These are phyloP conservation scores for Platerodrilus igneus DNA, from an alignment of 2,888 invertebrate genomes.

Conservation along the genomic window DNA sequence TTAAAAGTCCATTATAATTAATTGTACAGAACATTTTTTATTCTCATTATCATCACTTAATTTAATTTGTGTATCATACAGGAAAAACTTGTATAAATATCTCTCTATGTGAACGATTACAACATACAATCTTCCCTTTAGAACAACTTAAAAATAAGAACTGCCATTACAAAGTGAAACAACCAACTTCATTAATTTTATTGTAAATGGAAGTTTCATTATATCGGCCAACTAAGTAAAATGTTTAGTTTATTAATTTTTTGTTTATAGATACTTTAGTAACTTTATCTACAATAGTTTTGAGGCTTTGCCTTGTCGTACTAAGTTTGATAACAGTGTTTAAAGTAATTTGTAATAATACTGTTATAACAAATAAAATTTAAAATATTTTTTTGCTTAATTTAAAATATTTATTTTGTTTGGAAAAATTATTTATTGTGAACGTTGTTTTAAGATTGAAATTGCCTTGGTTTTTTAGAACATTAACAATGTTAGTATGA, in stretches of 20 bases:
- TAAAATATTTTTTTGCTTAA: conserved; percentile 16
- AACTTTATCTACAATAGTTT: conserved; percentile 38
- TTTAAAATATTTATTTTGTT: conserved; percentile 78
- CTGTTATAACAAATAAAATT: conserved; percentile 37
- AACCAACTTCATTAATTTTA: too few species aligned
- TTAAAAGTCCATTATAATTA: conserved; percentile 18
- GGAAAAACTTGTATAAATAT: conserved; percentile 13
- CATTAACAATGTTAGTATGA: too few species aligned
- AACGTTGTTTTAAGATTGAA: too few species aligned
- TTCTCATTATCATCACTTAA: conserved; percentile 15
- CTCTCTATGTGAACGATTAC: conserved; percentile 22
- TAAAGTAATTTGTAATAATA: conserved; percentile 41
- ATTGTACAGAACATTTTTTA: conserved; percentile 22
- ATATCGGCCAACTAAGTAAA: conserved; percentile 34
- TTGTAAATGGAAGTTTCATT: too few species aligned
- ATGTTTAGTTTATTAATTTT: conserved; percentile 32
- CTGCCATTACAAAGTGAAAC: conserved; percentile 28
- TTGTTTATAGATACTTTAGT: conserved; percentile 34
- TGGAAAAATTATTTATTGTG: conserved; percentile 78
- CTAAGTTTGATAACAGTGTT: conserved; percentile 41
- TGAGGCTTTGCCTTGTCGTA: conserved; percentile 34
- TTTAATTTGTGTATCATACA: conserved; percentile 15
- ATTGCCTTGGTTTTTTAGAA: too few species aligned
- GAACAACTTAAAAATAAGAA: conserved; percentile 28
- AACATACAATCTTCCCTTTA: conserved; percentile 28